Evolutionary conservation across 2,888 invertebrate species (phyloP).

Genomic region (Eubasilissa splendida): DNA sequence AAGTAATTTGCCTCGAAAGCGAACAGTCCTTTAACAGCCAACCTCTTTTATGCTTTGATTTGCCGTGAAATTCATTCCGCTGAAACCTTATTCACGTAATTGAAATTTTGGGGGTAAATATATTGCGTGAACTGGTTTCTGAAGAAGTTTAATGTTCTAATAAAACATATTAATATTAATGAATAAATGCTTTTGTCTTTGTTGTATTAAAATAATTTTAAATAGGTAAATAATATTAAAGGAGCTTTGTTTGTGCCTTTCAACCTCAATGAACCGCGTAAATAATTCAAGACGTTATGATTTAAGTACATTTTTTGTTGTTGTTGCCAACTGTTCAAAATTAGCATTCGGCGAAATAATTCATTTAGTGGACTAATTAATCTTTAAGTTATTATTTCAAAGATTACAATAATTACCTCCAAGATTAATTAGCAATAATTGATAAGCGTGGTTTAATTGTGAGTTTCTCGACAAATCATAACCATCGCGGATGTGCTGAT

Average conservation of each 20-base stretch:
- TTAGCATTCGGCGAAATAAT: slow-evolving; percentile 6
- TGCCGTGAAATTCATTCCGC: slow-evolving; percentile 52
- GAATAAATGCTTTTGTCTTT: no score
- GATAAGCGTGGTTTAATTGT: slow-evolving; percentile 1
- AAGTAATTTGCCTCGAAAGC: slow-evolving; percentile 19
- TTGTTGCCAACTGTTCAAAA: slow-evolving; percentile 1
- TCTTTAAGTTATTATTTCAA: background rate
- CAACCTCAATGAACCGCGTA: no score
- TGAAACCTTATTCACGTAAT: slow-evolving; percentile 42
- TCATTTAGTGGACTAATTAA: slow-evolving; percentile 4
- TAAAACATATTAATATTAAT: no score
- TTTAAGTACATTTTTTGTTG: background rate
- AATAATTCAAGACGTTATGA: no score
- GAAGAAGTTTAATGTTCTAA: no score
- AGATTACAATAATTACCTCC: background rate
- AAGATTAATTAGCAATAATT: slow-evolving; percentile 7
- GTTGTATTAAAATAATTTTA: no score
- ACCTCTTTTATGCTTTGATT: slow-evolving; percentile 36
- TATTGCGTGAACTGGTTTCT: no score
- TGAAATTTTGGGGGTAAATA: slow-evolving; percentile 24
- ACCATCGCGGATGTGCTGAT: background rate
- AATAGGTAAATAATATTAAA: no score
- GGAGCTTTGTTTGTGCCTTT: no score
- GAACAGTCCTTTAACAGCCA: slow-evolving; percentile 25
- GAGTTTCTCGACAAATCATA: slow-evolving; percentile 6